Percentiles rank a stretch among this genome's conserved stretches.
These are phyloP conservation scores for Uropsilus gracilis DNA, from an alignment of 2,113 vertebrate species.

Conservation along the genomic window DNA sequence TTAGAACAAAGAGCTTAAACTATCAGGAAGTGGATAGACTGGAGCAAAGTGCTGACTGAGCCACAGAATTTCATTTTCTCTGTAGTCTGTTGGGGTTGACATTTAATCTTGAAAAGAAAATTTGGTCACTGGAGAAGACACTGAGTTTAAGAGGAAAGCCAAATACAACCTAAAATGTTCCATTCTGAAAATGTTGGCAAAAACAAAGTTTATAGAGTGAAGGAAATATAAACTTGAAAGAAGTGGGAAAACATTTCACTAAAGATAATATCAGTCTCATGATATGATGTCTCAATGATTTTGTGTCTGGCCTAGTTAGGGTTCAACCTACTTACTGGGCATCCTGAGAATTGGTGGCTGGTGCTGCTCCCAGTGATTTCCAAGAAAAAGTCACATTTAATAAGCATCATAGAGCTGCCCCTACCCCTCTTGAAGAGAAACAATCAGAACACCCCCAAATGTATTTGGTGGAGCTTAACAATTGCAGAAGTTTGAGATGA, in stretches of 20 bases:
- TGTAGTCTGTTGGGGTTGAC: background rate
- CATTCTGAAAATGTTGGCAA: background rate
- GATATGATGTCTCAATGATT: background rate
- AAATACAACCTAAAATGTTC: background rate
- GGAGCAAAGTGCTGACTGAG: background rate
- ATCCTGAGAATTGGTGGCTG: background rate
- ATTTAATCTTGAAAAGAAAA: background rate
- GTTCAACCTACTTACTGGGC: background rate
- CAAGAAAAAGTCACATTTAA: background rate
- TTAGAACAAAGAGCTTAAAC: background rate
- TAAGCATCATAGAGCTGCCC: fast-evolving
- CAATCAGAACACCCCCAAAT: background rate
- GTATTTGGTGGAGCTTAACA: background rate
- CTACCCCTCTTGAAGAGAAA: background rate
- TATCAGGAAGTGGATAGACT: background rate
- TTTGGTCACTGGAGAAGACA: background rate
- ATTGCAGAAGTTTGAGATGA: background rate
- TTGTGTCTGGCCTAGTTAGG: background rate
- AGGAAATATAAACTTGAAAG: background rate
- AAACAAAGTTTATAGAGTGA: background rate
- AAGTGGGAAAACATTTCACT: background rate
- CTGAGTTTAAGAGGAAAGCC: conserved; percentile 19
- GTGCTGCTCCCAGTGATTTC: background rate
- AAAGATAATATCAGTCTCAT: background rate
- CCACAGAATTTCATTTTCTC: background rate